Evolutionary conservation across 2,797 vertebrate species (phyloP).

Genomic region (Momotus momota): DNA sequence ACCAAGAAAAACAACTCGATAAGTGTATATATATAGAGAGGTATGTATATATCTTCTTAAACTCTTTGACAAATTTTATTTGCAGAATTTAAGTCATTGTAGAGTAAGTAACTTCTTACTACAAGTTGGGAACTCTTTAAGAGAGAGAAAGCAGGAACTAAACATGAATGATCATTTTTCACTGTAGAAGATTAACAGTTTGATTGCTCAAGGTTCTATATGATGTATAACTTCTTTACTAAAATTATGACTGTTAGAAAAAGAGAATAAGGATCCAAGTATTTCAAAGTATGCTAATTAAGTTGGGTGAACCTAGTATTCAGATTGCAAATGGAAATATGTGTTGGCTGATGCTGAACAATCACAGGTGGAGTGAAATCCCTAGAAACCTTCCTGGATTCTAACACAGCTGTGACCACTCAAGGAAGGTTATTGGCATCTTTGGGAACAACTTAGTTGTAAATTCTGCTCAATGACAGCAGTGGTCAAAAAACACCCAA

Average conservation of each 20-base stretch:
- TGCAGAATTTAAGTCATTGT: neutral
- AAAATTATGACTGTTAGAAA: neutral
- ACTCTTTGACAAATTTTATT: neutral
- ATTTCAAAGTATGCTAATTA: neutral
- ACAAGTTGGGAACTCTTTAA: neutral
- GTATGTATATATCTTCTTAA: neutral
- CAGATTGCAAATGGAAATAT: fast-evolving
- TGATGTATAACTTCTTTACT: neutral
- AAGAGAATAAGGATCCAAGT: neutral
- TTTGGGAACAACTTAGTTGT: neutral
- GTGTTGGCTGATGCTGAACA: neutral
- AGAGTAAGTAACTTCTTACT: neutral
- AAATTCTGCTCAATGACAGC: neutral
- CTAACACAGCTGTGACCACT: neutral
- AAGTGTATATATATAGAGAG: neutral
- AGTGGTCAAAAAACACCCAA: fast-evolving
- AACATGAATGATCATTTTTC: neutral
- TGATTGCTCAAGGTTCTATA: neutral
- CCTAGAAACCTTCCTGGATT: neutral
- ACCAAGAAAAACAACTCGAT: neutral
- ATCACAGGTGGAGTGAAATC: neutral
- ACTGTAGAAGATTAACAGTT: neutral
- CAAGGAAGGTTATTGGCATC: neutral
- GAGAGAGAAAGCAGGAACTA: neutral
- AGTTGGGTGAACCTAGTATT: neutral